phyloP scores from a whole-genome alignment of 2,888 invertebrate species.

The Drosophila mulleri region DNA sequence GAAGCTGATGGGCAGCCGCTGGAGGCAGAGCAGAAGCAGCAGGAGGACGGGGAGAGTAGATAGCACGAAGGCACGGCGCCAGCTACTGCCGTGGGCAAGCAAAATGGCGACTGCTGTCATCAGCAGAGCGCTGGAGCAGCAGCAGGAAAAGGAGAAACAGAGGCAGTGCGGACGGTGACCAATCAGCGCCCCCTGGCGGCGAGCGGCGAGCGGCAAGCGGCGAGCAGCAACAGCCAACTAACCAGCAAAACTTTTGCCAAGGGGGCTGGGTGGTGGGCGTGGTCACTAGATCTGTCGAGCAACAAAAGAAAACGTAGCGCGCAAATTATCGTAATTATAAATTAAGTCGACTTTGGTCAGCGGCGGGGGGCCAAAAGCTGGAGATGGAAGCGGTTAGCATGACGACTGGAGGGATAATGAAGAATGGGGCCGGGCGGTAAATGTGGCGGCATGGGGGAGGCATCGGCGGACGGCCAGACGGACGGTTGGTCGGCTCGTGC shows the following conservation, averaged over 20 bases:
- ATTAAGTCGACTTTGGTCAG: conserved; percentile 78
- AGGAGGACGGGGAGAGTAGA: not conserved
- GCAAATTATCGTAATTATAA: conserved; percentile 80
- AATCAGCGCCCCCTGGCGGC: conserved; percentile 51
- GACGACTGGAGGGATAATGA: conserved; percentile 6
- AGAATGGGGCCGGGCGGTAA: conserved; percentile 3
- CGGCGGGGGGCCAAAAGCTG: conserved; percentile 25
- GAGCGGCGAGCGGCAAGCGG: conserved; percentile 8
- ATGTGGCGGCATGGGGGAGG: not conserved
- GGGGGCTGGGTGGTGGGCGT: conserved; percentile 1
- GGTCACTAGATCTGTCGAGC: conserved; percentile 25
- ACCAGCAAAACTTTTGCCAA: conserved; percentile 58
- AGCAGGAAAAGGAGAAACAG: conserved; percentile 11
- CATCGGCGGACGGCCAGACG: not conserved
- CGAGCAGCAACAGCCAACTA: conserved; percentile 56
- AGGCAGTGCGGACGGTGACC: conserved; percentile 42
- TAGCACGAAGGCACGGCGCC: not conserved
- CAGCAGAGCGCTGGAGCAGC: conserved; percentile 31
- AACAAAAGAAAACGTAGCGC: conserved; percentile 80
- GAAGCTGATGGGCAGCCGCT: conserved; percentile 21
- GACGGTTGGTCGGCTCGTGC: conserved; percentile 9
- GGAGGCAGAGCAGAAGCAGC: conserved; percentile 12
- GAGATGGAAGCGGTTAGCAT: not conserved
- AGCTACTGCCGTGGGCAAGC: conserved; percentile 21
- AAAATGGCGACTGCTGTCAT: conserved; percentile 36